Base-by-base conservation (phyloP, 2,797 vertebrate genomes). In the Nannoperca australis region DNA sequence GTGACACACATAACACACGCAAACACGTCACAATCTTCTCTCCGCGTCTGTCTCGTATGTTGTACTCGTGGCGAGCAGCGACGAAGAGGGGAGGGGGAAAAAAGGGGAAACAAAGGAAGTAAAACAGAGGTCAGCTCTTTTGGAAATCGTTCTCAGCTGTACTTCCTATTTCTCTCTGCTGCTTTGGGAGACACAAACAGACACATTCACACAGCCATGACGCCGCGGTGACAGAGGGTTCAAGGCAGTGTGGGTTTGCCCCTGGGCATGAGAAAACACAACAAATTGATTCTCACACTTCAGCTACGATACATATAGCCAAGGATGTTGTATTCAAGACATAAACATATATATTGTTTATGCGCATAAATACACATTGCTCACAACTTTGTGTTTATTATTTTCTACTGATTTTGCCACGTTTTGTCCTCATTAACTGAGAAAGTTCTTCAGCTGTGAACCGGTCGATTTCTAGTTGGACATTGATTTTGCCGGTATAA, bases 71-170 rank as follows among this genome's bases (percentile, higher is more conserved):
- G 38, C 51, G 30, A 64, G 44, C 49, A 36, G 77, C 6, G 20
- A 64, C 49, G 30, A 44, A 30, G 50, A 45, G 24, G n/a, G 17
- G 44, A 20, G 40, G 15, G 8, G 9, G 2, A 32, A 64, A 65
- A 71, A 70, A 3, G 51, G 38, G 67, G 58, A 72, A 76, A 85
- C 79, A 76, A 77, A 87, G 74, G 76, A 84, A 83, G 17, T 63
- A 64, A 80, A 91, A 83, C 72, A 79, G 79, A 88, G 85, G 83
- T 90, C 85, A 83, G 58, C 68, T 70, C 74, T 81, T 65, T 88
- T 82, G 85, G 76, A 88, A 86, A 88, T 65, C 0, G 5, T 71
- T 87, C 89, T 87, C 82, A 73, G 86, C 80, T 78, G 66, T 49
- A 86, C 81, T 90, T 93, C 90, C 84, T 83, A 58, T 84, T 86